Evolutionary conservation across 2,797 vertebrate genomes (phyloP), one percentile per base, ranked within the genome.

Genomic region (Muraenolepis orangiensis): DNA sequence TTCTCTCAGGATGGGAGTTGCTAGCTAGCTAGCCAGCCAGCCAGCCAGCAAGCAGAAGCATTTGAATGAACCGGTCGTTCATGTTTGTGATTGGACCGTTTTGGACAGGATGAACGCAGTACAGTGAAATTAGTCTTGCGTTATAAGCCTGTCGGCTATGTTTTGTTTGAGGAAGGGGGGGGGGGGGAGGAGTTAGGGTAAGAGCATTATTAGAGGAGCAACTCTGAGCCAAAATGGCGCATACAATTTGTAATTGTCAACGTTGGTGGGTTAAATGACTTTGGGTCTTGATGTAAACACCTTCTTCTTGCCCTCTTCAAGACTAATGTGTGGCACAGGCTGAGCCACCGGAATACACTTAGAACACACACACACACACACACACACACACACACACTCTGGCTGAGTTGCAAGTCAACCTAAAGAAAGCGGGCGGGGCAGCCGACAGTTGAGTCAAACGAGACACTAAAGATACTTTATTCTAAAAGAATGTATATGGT

Each of bases 11-110:
- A 77, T 34, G 11, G 46, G 18, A 61, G 61, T 51, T 18, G 12
- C 42, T 67, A 57, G 51, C 14, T 74, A 76, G 67, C 69, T 72
- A 71, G 66, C 72, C n/a, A n/a, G n/a, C n/a, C n/a, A n/a, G n/a
- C n/a, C n/a, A n/a, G 51, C 14, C 75, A 76, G 67, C 69, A 73
- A 71, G 66, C 72, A 72, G 74, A 72, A 51, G 7, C 42, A 51
- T 20, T 42, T 51, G 42, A 51, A 51, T 14, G 18, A 20, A n/a
- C 20, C 12, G 6, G 18, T 51, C 42, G 20, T 4, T 51, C 42
- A 51, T 51, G 42, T 51, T 51, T 51, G 4, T 6, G 42, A 18
- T 51, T 38, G 18, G 16, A 51, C 42, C 42, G 3, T 51, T 20
- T 51, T 51, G 42, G 18, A 18, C 42, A 20, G 18, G 42, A 18